Conservation (phyloP, 1,140 invertebrate species). For the Phthorimaea operculella region DNA sequence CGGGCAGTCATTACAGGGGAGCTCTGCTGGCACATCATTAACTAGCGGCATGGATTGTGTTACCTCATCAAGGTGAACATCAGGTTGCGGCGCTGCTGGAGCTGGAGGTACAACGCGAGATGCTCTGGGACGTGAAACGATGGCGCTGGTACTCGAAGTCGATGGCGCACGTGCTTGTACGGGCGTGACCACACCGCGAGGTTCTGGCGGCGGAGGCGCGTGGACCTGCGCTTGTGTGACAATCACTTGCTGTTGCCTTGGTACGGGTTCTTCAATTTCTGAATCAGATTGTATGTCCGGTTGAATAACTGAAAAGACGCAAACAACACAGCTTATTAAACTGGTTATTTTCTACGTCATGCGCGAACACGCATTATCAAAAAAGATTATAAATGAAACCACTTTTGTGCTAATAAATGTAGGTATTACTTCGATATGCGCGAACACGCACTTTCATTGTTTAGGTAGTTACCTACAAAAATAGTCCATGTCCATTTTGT, state of each 20-base stretch:
- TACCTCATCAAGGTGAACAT: background rate
- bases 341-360: background rate
- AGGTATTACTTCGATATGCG: constrained; percentile 3
- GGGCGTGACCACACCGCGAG: background rate
- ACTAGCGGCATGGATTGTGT: background rate
- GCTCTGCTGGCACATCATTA: background rate
- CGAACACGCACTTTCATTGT: background rate
- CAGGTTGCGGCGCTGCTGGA: background rate
- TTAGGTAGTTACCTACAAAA: too few species aligned
- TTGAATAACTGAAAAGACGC: background rate
- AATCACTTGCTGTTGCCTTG: background rate
- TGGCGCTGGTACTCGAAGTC: background rate
- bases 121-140: background rate
- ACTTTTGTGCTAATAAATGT: too few species aligned
- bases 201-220: background rate
- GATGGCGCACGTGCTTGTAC: background rate
- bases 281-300: background rate
- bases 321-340: background rate
- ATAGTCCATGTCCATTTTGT: too few species aligned
- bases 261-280: background rate
- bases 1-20: background rate
- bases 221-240: background rate
- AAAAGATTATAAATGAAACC: too few species aligned
- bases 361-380: constrained; percentile 1
- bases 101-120: background rate